Conservation (phyloP, 2,113 vertebrate species). For the Corythaixoides concolor region DNA sequence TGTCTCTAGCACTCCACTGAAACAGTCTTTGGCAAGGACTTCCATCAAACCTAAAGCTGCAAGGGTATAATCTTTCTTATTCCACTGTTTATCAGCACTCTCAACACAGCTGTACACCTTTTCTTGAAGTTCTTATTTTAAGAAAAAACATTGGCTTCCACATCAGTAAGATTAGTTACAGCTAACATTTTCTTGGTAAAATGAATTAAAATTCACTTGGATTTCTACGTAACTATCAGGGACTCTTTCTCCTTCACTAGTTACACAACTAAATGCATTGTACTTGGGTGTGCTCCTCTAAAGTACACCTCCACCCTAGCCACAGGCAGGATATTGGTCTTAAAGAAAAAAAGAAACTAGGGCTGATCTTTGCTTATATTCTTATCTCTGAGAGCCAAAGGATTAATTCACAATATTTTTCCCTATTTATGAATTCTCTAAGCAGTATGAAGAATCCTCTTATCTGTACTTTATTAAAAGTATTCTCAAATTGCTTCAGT, state of each 20-base stretch:
- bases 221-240: not conserved
- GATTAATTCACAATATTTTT: not conserved
- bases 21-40: not conserved
- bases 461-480: conserved; percentile 5
- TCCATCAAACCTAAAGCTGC: not conserved
- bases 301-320: not conserved
- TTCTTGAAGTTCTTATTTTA: not conserved
- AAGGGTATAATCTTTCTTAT: not conserved
- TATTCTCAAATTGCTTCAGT: conserved; percentile 15
- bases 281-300: not conserved
- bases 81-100: not conserved
- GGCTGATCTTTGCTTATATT: not conserved
- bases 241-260: not conserved
- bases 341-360: not conserved
- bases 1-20: not conserved
- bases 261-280: not conserved
- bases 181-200: not conserved
- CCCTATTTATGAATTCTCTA: not conserved
- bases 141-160: not conserved
- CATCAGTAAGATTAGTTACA: not conserved
- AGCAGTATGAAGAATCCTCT: not conserved
- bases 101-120: not conserved
- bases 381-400: not conserved
- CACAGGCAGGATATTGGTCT: not conserved
- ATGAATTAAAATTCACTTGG: not conserved